A percentile compares a stretch with the other conserved stretches of the same genome.
Conservation (phyloP, 1,140 invertebrate species). For the Scaptomyza montana region DNA sequence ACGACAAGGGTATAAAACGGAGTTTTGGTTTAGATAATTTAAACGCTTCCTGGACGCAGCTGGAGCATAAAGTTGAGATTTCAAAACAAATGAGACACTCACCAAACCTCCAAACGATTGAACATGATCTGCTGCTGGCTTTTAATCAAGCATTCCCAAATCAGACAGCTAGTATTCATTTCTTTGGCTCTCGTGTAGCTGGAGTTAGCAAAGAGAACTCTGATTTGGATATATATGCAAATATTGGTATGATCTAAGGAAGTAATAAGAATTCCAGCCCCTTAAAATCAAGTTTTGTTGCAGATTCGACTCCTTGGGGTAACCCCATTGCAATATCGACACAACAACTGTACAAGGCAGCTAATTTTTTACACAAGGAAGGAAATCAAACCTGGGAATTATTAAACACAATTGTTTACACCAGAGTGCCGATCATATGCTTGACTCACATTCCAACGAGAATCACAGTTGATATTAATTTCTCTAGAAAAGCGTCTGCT, state of each 20-base stretch:
- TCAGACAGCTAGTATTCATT: not conserved
- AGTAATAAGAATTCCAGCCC: no score
- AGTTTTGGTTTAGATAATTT: not conserved
- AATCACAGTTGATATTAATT: not conserved
- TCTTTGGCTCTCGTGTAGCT: not conserved
- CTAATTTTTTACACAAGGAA: not conserved
- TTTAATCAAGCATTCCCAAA: not conserved
- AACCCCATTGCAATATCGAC: no score
- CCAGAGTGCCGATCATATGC: constrained; percentile 1
- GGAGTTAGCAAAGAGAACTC: not conserved
- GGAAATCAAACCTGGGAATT: not conserved
- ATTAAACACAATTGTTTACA: not conserved
- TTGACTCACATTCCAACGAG: not conserved
- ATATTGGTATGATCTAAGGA: not conserved
- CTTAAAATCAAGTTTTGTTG: not conserved
- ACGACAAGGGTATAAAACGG: no score
- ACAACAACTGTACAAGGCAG: not conserved
- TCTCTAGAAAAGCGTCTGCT: not conserved
- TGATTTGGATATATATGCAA: not conserved
- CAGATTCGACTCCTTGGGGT: not conserved
- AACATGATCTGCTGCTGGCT: not conserved
- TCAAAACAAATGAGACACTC: not conserved
- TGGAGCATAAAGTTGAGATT: not conserved
- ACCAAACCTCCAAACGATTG: not conserved
- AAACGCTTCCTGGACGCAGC: not conserved